These are phyloP conservation scores for Branchinecta lynchi DNA, from an alignment of 1,140 invertebrate species.

Conservation along the genomic window DNA sequence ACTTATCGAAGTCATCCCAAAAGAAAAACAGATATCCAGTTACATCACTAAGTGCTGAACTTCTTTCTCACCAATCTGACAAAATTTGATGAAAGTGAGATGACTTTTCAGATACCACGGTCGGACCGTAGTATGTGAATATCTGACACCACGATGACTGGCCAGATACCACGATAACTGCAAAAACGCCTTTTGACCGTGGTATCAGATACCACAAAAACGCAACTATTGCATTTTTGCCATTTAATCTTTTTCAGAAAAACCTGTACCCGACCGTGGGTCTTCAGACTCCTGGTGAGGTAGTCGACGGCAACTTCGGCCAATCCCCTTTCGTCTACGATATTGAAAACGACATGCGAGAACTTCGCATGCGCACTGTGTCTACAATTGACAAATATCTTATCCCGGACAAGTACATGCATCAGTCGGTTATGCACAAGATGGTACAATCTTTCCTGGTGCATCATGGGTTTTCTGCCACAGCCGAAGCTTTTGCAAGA, in stretches of 20 bases:
- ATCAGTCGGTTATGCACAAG: constrained; percentile 78
- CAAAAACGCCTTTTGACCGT: no score
- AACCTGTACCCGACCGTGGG: constrained; percentile 97
- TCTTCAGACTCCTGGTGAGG: constrained; percentile 91
- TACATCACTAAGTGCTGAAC: no score
- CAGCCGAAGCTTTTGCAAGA: constrained; percentile 87
- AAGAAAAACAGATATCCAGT: no score
- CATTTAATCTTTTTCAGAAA: constrained; percentile 43
- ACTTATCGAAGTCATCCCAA: no score
- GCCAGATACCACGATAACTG: no score
- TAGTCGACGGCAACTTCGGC: constrained; percentile 97
- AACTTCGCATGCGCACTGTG: constrained; percentile 62
- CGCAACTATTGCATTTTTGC: constrained; percentile 15
- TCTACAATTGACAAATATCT: constrained; percentile 72
- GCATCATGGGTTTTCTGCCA: constrained; percentile 91
- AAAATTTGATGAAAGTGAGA: no score
- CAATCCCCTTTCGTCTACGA: constrained; percentile 94
- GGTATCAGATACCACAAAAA: no score
- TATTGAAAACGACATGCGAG: constrained; percentile 91
- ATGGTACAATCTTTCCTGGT: constrained; percentile 94
- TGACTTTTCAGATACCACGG: no score
- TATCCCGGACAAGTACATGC: constrained; percentile 65
- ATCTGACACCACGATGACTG: no score
- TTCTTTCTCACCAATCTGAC: no score
- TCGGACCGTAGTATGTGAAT: no score